Evolutionary conservation across 2,113 vertebrate species (phyloP).

Genomic region (Phyllostomus hastatus): DNA sequence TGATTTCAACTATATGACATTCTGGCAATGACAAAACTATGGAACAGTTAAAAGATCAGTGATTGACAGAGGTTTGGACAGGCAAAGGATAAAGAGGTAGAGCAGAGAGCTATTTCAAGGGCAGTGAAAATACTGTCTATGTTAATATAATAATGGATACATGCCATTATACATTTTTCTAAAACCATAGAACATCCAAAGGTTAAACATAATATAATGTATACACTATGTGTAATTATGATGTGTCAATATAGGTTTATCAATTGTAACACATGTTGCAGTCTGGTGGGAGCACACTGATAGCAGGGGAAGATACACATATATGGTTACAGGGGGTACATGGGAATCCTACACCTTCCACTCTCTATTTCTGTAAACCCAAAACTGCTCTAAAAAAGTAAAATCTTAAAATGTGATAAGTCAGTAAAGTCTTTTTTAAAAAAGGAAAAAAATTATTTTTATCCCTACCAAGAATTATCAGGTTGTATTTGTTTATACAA

Average conservation of each 20-base stretch:
- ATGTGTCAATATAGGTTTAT: not conserved
- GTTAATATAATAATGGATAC: not conserved
- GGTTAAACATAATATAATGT: not conserved
- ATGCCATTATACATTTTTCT: not conserved
- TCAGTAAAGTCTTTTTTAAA: not conserved
- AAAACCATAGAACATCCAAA: not conserved
- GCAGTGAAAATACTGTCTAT: not conserved
- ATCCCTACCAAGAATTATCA: not conserved
- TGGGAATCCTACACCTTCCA: not conserved
- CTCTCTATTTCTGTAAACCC: not conserved
- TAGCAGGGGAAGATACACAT: not conserved
- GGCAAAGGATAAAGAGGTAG: not conserved
- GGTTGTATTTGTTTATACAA: not conserved
- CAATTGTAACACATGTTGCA: not conserved
- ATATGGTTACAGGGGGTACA: not conserved
- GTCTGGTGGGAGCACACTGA: not conserved
- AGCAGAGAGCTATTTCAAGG: not conserved
- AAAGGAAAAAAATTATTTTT: not conserved
- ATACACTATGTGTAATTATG: not conserved
- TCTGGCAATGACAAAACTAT: not conserved
- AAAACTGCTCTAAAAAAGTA: not conserved
- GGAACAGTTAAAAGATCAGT: not conserved
- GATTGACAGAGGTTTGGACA: not conserved
- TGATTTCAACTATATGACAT: not conserved
- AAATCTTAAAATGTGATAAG: not conserved